These are phyloP conservation scores for Diloba caeruleocephala DNA, from an alignment of 2,888 invertebrate species.

Conservation along the genomic window DNA sequence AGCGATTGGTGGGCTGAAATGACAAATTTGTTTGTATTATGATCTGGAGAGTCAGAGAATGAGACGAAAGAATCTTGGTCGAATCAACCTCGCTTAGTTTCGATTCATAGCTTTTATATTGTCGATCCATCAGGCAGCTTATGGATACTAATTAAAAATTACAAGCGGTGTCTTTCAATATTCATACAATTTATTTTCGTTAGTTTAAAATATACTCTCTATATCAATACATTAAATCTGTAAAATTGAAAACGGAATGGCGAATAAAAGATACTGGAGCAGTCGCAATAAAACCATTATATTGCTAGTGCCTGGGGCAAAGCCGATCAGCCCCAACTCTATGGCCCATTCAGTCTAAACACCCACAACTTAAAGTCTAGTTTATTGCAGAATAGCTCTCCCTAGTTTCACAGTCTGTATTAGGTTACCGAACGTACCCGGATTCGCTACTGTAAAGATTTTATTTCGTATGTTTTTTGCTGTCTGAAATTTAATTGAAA, in stretches of 20 bases:
- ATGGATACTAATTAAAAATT: no score
- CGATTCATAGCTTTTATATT: no score
- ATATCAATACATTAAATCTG: conserved; percentile 24
- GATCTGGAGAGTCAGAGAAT: no score
- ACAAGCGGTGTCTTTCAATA: no score
- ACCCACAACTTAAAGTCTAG: conserved; percentile 66
- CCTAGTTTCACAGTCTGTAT: conserved; percentile 63
- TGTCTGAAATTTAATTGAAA: conserved; percentile 68
- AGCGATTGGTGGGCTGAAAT: no score
- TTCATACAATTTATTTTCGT: neutral
- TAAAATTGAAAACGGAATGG: conserved; percentile 42
- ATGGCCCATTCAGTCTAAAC: conserved; percentile 61
- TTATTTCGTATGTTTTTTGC: conserved; percentile 65
- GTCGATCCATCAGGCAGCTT: no score
- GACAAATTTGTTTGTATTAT: no score
- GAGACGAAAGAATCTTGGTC: no score
- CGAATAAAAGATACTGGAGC: conserved; percentile 52
- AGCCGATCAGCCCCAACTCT: conserved; percentile 59
- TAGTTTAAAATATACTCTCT: conserved; percentile 10
- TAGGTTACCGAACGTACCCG: conserved; percentile 67
- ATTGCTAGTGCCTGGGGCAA: conserved; percentile 61
- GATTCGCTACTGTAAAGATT: conserved; percentile 65
- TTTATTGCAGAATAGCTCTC: conserved; percentile 61
- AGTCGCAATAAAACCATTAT: conserved; percentile 63
- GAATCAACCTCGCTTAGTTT: no score